phyloP scores from a whole-genome alignment of 2,797 vertebrate genomes.

The Sciurus vulgaris region DNA sequence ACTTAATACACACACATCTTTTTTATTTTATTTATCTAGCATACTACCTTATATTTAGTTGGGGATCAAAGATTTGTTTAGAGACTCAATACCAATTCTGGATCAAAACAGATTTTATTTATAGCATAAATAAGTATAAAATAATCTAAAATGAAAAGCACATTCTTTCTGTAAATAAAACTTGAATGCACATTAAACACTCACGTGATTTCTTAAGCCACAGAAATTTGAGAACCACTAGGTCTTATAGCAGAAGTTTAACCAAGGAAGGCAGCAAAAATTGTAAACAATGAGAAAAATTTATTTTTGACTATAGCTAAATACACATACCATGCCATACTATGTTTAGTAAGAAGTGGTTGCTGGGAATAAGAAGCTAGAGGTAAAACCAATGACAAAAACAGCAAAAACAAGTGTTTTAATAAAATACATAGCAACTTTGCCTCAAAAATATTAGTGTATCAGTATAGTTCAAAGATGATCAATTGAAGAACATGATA shows the following conservation, averaged over 20 bases:
- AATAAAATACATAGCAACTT: slow-evolving; percentile 16
- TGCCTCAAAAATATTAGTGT: not conserved
- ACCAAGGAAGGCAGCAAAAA: slow-evolving; percentile 1
- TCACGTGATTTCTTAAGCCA: slow-evolving; percentile 35
- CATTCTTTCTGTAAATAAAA: not conserved
- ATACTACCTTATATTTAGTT: not conserved
- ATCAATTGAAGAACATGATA: slow-evolving; percentile 40
- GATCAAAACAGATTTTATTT: not conserved
- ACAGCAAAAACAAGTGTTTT: slow-evolving; percentile 47
- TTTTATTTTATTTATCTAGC: not conserved
- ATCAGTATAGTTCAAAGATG: slow-evolving; percentile 32
- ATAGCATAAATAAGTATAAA: not conserved
- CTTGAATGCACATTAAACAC: not conserved
- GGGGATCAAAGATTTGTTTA: not conserved
- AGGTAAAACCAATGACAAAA: slow-evolving; percentile 18
- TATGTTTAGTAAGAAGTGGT: not conserved
- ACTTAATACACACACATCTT: not conserved
- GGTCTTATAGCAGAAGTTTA: slow-evolving; percentile 50
- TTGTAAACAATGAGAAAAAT: slow-evolving; percentile 47
- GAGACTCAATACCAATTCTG: not conserved
- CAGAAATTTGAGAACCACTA: not conserved
- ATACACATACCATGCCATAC: not conserved
- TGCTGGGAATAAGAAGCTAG: slow-evolving; percentile 25
- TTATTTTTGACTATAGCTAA: slow-evolving; percentile 44
- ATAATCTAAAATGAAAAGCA: not conserved